Conservation (phyloP, 2,797 vertebrate genomes). For the Tolypeutes matacus region DNA sequence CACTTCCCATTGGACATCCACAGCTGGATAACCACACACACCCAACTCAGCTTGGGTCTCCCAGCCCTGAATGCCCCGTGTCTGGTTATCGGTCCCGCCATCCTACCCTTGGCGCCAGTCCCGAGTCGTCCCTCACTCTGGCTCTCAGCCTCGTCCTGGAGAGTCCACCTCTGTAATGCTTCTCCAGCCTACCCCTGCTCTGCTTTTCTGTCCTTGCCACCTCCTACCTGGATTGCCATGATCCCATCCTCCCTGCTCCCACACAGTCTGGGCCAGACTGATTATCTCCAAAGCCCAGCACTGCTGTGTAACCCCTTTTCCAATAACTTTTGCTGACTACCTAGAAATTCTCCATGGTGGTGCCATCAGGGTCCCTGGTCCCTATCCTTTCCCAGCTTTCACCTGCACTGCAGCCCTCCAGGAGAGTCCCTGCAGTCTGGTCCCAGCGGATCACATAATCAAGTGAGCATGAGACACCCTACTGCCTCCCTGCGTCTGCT, state of each 20-base stretch:
- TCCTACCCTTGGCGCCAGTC: neutral
- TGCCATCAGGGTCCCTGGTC: neutral
- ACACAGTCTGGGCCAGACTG: neutral
- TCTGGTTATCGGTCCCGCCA: neutral
- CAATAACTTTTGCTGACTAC: slow-evolving; percentile 16
- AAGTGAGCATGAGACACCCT: neutral
- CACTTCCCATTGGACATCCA: neutral
- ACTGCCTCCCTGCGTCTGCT: neutral
- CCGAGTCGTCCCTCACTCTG: neutral
- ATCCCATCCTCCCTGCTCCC: neutral
- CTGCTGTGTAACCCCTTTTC: neutral
- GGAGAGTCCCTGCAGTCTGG: neutral
- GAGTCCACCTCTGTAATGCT: neutral
- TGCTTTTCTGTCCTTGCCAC: neutral
- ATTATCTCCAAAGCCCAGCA: neutral
- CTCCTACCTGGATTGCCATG: neutral
- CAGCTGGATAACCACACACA: neutral
- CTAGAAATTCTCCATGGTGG: neutral
- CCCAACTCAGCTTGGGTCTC: neutral
- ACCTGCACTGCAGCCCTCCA: neutral
- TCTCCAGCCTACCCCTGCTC: neutral
- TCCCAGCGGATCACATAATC: neutral
- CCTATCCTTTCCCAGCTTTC: neutral
- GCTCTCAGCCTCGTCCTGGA: neutral
- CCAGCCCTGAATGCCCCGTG: neutral